Percentiles rank a stretch among this genome's conserved stretches.
Conservation (phyloP, 1,140 invertebrate genomes). For the Apis cerana region DNA sequence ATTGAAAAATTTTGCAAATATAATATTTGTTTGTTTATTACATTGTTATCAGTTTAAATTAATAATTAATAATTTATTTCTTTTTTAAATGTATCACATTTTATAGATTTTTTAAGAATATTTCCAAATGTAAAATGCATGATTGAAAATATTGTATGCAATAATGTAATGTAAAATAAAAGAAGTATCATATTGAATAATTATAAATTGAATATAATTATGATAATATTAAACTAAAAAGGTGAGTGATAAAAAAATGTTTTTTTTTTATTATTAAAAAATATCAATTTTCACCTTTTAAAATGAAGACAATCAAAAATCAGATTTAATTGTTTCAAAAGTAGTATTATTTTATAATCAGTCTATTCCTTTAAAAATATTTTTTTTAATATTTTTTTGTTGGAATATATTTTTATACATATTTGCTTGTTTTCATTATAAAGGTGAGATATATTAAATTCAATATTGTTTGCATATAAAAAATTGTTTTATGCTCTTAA, state of each 20-base stretch:
- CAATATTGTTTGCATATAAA: neutral
- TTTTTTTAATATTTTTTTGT: neutral
- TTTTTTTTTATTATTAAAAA: neutral
- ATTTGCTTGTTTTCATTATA: conserved; percentile 11
- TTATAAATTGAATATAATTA: neutral
- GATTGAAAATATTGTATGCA: neutral
- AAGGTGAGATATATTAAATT: conserved; percentile 8
- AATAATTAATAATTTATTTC: neutral
- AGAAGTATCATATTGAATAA: neutral
- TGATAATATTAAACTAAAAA: neutral
- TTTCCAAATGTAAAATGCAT: neutral
- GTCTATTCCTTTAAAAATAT: conserved; percentile 15
- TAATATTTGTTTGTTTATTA: neutral
- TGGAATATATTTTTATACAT: neutral
- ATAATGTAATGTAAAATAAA: neutral
- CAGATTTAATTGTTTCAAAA: neutral
- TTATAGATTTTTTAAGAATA: conserved; percentile 6
- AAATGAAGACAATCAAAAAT: neutral
- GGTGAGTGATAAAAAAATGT: neutral
- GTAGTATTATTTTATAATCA: conserved; percentile 11
- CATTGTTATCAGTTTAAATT: neutral
- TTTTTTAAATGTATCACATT: neutral
- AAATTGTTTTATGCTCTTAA: conserved; percentile 31
- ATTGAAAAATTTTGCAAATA: neutral
- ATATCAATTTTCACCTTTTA: neutral